Evolutionary conservation across 2,113 vertebrate genomes (phyloP).

Genomic region (Cettia cetti): DNA sequence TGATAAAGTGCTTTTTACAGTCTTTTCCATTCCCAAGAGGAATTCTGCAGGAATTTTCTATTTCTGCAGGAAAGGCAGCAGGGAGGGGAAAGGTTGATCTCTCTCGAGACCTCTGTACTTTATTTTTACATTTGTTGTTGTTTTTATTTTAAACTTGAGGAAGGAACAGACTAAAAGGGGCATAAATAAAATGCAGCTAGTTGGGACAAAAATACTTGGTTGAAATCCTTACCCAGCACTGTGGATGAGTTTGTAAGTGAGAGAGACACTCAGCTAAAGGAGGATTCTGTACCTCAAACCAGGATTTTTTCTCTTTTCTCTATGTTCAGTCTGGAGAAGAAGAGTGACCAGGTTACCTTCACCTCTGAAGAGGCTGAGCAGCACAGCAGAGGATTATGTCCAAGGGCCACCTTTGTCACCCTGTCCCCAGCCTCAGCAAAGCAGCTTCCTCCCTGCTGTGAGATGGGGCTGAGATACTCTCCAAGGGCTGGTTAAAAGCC

Average conservation of each 20-base stretch:
- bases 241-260: neutral
- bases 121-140: slow-evolving; percentile 36
- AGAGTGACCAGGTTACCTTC: neutral
- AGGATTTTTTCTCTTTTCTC: neutral
- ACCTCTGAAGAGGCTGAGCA: neutral
- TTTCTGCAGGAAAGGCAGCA: neutral
- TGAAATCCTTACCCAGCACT: neutral
- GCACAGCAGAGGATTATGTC: neutral
- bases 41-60: slow-evolving; percentile 2
- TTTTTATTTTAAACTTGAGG: neutral
- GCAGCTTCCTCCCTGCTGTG: neutral
- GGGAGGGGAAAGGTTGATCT: slow-evolving; percentile 13
- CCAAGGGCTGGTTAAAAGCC: neutral
- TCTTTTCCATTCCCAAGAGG: neutral
- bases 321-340: neutral
- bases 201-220: neutral
- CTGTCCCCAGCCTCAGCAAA: neutral
- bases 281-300: neutral
- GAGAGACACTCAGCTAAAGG: neutral
- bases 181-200: neutral
- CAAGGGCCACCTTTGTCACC: neutral
- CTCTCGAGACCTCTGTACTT: neutral
- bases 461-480: neutral
- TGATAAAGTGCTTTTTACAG: rapidly evolving
- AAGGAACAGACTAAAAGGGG: slow-evolving; percentile 22